These are phyloP conservation scores for Cossypha heuglini DNA, from an alignment of 2,797 vertebrate species.

Conservation along the genomic window DNA sequence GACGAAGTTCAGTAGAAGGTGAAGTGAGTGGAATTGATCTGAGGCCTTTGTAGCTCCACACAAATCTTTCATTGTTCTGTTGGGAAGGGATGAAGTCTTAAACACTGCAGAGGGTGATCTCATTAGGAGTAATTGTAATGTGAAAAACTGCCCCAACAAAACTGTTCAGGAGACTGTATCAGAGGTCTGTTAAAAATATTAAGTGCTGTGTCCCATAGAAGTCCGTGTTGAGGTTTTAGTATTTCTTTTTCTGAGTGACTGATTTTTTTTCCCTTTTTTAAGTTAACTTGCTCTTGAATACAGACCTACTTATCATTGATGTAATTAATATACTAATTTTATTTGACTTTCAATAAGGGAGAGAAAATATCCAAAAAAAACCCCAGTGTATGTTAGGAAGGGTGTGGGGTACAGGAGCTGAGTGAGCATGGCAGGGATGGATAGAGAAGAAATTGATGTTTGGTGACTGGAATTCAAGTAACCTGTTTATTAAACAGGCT, in stretches of 20 bases:
- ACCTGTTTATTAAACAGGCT: slow-evolving; percentile 78
- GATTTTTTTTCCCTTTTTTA: background rate
- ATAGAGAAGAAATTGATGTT: background rate
- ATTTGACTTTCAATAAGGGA: background rate
- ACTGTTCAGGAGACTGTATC: slow-evolving; percentile 19
- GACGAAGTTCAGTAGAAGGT: slow-evolving; percentile 4
- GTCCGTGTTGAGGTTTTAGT: background rate
- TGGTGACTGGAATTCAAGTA: slow-evolving; percentile 72
- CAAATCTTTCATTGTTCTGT: slow-evolving; percentile 48
- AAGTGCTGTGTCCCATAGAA: background rate
- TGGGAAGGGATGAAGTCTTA: slow-evolving; percentile 1
- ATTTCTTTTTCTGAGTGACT: background rate
- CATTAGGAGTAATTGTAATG: slow-evolving; percentile 46
- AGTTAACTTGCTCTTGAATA: background rate
- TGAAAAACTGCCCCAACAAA: slow-evolving; percentile 25
- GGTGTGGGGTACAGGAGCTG: background rate
- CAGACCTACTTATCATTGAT: background rate
- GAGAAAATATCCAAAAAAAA: background rate
- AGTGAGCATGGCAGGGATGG: background rate
- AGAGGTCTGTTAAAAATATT: slow-evolving; percentile 55
- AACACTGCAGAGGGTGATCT: slow-evolving; percentile 27
- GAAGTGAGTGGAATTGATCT: slow-evolving; percentile 3
- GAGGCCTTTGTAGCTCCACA: background rate
- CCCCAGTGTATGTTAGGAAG: background rate
- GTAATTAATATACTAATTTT: background rate